Evolutionary conservation across 2,888 invertebrate species (phyloP).

Genomic region (Glaucopsyche alexis): DNA sequence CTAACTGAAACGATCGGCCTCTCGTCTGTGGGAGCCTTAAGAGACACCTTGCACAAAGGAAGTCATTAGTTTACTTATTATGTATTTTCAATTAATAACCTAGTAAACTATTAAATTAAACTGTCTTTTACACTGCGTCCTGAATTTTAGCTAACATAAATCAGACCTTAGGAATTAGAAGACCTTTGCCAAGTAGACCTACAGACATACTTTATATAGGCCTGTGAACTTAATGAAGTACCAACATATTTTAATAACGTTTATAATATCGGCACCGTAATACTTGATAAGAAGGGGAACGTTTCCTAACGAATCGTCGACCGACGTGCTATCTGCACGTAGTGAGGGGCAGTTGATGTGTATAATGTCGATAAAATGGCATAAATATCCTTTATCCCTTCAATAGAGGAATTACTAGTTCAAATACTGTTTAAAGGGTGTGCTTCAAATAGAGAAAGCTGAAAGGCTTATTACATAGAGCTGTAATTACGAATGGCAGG

Average conservation of each 20-base stretch:
- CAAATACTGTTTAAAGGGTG: background rate
- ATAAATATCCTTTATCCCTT: background rate
- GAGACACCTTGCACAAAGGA: no score
- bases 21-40: no score
- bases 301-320: slow-evolving; percentile 53
- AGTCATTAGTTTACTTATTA: no score
- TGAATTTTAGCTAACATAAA: no score
- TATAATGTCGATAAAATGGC: background rate
- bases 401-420: background rate
- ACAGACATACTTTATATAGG: background rate
- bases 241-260: background rate
- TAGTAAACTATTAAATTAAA: no score
- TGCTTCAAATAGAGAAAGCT: background rate
- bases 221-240: background rate
- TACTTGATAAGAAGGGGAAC: slow-evolving; percentile 48
- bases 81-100: no score
- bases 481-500: no score
- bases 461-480: background rate
- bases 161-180: no score
- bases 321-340: slow-evolving; percentile 48
- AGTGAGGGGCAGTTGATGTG: slow-evolving; percentile 41
- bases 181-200: no score
- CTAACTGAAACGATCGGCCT: no score
- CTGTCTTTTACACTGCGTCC: no score
- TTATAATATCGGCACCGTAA: background rate